Evolutionary conservation across 2,113 vertebrate species (phyloP).

Genomic region (Castor canadensis): DNA sequence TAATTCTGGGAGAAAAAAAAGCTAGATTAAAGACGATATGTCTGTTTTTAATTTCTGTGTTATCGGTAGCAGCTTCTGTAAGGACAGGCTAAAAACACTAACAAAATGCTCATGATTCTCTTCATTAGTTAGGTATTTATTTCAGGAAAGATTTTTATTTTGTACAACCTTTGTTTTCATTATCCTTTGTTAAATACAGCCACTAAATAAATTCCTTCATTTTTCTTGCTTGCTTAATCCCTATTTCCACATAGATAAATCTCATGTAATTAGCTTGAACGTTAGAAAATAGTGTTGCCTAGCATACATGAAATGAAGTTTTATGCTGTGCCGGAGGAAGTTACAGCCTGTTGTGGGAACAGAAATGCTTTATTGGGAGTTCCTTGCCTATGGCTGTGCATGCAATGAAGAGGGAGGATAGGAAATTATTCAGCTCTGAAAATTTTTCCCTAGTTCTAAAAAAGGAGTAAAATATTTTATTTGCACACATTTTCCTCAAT

Average conservation of each 20-base stretch:
- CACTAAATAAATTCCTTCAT: conserved; percentile 79
- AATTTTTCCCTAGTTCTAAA: neutral
- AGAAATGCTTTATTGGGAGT: conserved; percentile 61
- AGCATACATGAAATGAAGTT: conserved; percentile 66
- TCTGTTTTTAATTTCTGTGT: conserved; percentile 24
- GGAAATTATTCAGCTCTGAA: conserved; percentile 39
- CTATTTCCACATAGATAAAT: conserved; percentile 83
- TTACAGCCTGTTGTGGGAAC: conserved; percentile 36
- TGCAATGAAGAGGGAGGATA: conserved; percentile 42
- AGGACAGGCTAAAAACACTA: conserved; percentile 61
- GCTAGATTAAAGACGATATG: neutral
- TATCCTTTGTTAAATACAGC: conserved; percentile 79
- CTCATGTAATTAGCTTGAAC: conserved; percentile 83
- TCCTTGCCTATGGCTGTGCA: conserved; percentile 37
- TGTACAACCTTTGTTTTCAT: conserved; percentile 74
- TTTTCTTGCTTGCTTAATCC: conserved; percentile 82
- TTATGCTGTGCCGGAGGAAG: conserved; percentile 42
- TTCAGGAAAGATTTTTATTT: conserved; percentile 78
- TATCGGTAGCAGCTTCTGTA: conserved; percentile 25
- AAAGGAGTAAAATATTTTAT: conserved; percentile 13
- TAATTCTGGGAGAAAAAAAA: neutral
- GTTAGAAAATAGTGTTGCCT: conserved; percentile 75
- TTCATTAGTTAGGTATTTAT: conserved; percentile 57
- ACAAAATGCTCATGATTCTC: neutral
- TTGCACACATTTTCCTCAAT: conserved; percentile 28